Evolutionary conservation across 2,113 vertebrate species (phyloP).

Genomic region (Maccullochella peelii): DNA sequence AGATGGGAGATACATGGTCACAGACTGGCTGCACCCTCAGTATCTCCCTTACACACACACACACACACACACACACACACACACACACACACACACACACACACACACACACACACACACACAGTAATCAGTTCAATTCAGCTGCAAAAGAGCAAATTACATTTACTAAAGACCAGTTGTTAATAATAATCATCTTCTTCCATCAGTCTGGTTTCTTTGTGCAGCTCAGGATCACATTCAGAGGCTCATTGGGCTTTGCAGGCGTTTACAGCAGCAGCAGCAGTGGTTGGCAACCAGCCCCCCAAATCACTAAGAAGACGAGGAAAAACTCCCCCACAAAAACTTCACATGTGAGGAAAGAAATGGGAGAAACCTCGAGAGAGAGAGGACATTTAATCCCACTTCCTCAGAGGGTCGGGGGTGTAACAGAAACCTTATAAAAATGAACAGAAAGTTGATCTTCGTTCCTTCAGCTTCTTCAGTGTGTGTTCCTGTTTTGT

Average conservation of each 20-base stretch:
- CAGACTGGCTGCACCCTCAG: neutral
- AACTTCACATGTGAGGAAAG: neutral
- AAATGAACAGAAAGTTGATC: neutral
- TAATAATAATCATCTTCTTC: too few relatives aligned
- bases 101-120: neutral
- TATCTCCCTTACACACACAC: neutral
- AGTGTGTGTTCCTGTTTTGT: too few relatives aligned
- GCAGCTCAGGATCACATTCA: too few relatives aligned
- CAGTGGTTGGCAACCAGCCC: neutral
- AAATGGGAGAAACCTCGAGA: neutral
- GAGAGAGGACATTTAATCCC: neutral
- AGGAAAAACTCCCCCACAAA: neutral
- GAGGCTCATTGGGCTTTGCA: too few relatives aligned
- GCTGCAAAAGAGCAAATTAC: too few relatives aligned
- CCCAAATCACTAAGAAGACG: neutral
- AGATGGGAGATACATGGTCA: slow-evolving; percentile 17
- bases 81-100: neutral
- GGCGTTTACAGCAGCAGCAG: too few relatives aligned
- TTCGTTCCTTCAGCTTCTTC: too few relatives aligned
- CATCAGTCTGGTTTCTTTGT: too few relatives aligned
- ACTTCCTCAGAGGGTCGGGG: neutral
- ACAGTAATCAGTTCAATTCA: too few relatives aligned
- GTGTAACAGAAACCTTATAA: neutral
- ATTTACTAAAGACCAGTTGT: too few relatives aligned
- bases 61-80: neutral